These are phyloP conservation scores for Urosaurus nigricauda DNA, from an alignment of 2,797 vertebrate genomes.

Conservation along the genomic window DNA sequence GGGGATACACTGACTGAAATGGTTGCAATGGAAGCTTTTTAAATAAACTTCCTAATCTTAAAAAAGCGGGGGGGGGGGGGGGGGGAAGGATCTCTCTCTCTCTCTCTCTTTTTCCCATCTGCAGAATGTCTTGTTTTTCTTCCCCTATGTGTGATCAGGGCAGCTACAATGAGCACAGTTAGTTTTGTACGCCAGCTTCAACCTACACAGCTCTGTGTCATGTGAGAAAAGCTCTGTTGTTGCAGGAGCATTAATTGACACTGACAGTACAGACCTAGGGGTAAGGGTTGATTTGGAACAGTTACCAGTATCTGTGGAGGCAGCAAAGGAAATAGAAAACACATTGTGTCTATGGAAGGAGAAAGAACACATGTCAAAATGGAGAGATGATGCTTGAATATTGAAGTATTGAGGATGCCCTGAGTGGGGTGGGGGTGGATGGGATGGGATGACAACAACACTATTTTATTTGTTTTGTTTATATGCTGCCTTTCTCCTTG, in stretches of 20 bases:
- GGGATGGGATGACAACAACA: too few relatives aligned
- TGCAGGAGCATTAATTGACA: constrained; percentile 40
- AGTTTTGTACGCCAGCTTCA: constrained; percentile 59
- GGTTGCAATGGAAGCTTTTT: background rate
- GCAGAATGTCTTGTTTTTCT: constrained; percentile 36
- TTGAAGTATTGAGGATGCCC: background rate
- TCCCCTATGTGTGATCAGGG: constrained; percentile 50
- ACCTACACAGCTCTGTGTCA: constrained; percentile 55
- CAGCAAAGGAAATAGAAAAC: constrained; percentile 32
- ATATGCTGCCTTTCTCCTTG: too few relatives aligned
- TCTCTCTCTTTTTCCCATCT: constrained; percentile 33
- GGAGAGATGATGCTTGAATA: background rate
- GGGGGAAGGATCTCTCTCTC: fast-evolving
- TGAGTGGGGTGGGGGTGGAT: too few relatives aligned
- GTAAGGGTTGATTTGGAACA: constrained; percentile 11
- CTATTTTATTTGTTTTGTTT: too few relatives aligned
- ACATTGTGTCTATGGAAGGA: background rate
- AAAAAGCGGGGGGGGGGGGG: background rate
- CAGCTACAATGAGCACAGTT: constrained; percentile 46
- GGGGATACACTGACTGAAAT: fast-evolving
- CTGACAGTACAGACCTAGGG: background rate
- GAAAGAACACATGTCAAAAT: background rate
- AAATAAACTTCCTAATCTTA: background rate
- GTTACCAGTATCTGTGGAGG: constrained; percentile 3
- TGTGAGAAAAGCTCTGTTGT: constrained; percentile 36